Conservation (phyloP, 2,888 invertebrate genomes). For the Metopia argyrocephala region DNA sequence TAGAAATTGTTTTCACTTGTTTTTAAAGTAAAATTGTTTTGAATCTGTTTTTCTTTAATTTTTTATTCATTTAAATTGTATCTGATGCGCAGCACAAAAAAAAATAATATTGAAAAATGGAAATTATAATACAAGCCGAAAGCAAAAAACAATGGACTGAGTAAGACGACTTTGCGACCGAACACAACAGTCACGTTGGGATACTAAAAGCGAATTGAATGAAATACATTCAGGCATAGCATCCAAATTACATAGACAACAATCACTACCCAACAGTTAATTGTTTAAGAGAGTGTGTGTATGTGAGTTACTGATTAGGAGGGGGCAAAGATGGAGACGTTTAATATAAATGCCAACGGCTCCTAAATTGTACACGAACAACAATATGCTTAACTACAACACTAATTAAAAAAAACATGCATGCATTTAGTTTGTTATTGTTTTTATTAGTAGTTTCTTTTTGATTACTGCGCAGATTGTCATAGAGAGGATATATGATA, state of each 20-base stretch:
- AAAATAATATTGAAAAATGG: conserved; percentile 13
- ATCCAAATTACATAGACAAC: conserved; percentile 32
- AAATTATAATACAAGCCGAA: conserved; percentile 37
- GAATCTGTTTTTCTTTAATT: not conserved
- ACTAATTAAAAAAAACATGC: not conserved
- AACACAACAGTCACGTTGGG: conserved; percentile 39
- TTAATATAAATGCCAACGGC: conserved; percentile 22
- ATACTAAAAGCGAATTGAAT: conserved; percentile 58
- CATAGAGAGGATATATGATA: conserved; percentile 17
- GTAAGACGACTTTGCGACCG: conserved; percentile 2
- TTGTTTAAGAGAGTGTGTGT: fast-evolving
- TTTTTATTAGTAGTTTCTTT: conserved; percentile 22
- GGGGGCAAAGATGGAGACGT: not conserved
- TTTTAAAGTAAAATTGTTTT: conserved; percentile 11
- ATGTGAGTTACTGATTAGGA: no score
- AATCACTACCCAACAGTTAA: not conserved
- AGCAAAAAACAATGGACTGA: conserved; percentile 13
- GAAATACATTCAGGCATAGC: conserved; percentile 15
- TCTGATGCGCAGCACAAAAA: conserved; percentile 57
- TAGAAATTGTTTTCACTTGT: not conserved
- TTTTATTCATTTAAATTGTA: conserved; percentile 6
- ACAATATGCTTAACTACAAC: conserved; percentile 2
- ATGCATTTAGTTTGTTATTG: not conserved
- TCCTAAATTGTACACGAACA: conserved; percentile 17
- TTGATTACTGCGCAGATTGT: conserved; percentile 4